Evolutionary conservation across 2,797 vertebrate species (phyloP).

Genomic region (Falco peregrinus): DNA sequence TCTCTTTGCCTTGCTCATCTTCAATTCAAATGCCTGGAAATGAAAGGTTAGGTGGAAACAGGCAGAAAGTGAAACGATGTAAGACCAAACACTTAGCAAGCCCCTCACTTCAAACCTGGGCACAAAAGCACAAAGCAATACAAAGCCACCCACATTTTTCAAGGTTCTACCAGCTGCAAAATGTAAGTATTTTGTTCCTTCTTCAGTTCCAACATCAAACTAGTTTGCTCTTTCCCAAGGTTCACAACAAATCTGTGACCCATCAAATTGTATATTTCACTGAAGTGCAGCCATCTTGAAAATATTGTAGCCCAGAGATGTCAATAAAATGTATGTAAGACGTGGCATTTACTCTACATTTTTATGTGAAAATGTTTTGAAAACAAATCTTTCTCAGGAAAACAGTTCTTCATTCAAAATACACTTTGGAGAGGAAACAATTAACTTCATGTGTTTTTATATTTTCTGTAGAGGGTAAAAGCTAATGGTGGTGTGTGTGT

Average conservation of each 20-base stretch:
- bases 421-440: not conserved
- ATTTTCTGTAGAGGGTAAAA: not conserved
- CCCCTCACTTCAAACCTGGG: not conserved
- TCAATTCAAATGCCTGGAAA: not conserved
- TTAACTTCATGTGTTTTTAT: not conserved
- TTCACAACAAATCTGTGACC: not conserved
- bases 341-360: not conserved
- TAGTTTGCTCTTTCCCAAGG: not conserved
- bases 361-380: not conserved
- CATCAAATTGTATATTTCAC: not conserved
- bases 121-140: not conserved
- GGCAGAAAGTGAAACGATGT: not conserved
- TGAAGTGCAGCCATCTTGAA: constrained; percentile 22
- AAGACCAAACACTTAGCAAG: not conserved
- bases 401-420: not conserved
- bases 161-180: not conserved
- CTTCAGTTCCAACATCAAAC: not conserved
- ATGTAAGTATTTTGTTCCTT: not conserved
- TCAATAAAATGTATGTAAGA: not conserved
- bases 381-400: not conserved
- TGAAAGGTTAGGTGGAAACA: not conserved
- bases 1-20: not conserved
- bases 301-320: not conserved
- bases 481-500: not conserved
- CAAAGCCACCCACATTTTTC: not conserved